A percentile compares a stretch with the other conserved stretches of the same genome.
Conservation (phyloP, 2,888 invertebrate species). For the Oeneis ivallda region DNA sequence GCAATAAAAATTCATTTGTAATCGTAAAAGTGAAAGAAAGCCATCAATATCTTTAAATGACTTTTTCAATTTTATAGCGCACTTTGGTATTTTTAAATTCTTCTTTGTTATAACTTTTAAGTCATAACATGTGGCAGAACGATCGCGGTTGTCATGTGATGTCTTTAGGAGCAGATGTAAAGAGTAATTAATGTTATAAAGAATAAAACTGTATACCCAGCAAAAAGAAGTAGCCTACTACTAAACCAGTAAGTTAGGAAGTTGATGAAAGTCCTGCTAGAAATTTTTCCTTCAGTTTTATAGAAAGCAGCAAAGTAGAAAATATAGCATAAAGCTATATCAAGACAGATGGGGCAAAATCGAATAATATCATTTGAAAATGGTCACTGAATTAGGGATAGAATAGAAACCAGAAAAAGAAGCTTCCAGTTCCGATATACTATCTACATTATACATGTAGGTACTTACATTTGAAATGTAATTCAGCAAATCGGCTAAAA, state of each 20-base stretch:
- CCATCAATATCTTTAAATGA: slow-evolving; percentile 61
- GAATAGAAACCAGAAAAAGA: slow-evolving; percentile 3
- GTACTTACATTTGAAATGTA: background rate
- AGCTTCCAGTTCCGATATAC: no score
- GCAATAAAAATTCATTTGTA: slow-evolving; percentile 54
- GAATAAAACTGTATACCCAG: background rate
- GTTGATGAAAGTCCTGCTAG: no score
- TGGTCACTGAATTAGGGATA: no score
- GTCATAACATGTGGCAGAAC: slow-evolving; percentile 1
- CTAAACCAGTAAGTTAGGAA: no score
- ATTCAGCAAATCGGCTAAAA: slow-evolving; percentile 3
- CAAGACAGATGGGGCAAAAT: background rate
- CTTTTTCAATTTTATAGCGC: slow-evolving; percentile 60
- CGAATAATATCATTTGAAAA: background rate
- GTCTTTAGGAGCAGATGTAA: background rate
- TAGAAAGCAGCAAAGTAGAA: background rate
- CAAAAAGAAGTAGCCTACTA: background rate
- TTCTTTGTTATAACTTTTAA: slow-evolving; percentile 4
- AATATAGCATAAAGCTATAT: background rate
- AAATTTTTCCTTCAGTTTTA: no score
- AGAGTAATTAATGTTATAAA: background rate
- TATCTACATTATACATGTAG: no score
- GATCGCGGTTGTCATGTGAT: background rate
- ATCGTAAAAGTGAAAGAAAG: slow-evolving; percentile 63
- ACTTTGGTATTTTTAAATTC: slow-evolving; percentile 38